These are phyloP conservation scores for Acleris literana DNA, from an alignment of 2,888 invertebrate species.

Conservation along the genomic window DNA sequence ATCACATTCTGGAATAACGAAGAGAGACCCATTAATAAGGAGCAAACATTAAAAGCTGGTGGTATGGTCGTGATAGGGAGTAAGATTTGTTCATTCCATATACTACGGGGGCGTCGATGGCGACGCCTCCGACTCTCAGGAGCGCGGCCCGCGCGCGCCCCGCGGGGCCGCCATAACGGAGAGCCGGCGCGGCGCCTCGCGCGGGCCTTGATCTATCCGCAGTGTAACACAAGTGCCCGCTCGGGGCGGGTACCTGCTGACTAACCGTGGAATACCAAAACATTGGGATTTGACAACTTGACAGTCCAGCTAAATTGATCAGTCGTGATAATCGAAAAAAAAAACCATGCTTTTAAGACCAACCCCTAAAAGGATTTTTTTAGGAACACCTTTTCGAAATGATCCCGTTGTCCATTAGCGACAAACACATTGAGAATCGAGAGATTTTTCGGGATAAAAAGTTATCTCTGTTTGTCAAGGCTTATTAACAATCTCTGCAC, in stretches of 20 bases:
- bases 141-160: constrained; percentile 53
- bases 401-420: no score
- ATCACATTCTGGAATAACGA: constrained; percentile 92
- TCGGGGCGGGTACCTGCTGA: constrained; percentile 64
- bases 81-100: constrained; percentile 67
- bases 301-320: no score
- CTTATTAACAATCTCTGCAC: no score
- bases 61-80: background rate
- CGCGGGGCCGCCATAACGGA: constrained; percentile 66
- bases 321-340: no score
- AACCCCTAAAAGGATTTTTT: no score
- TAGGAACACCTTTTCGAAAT: no score
- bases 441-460: no score
- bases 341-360: no score
- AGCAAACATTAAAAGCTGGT: background rate
- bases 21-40: background rate
- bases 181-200: constrained; percentile 49
- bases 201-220: constrained; percentile 67
- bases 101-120: constrained; percentile 65
- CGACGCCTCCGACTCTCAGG: constrained; percentile 74
- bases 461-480: no score
- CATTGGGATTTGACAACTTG: no score
- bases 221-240: constrained; percentile 72
- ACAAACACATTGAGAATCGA: no score
- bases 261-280: constrained; percentile 62